These are phyloP conservation scores for Masticophis lateralis DNA, from an alignment of 2,797 vertebrate genomes.

Conservation along the genomic window DNA sequence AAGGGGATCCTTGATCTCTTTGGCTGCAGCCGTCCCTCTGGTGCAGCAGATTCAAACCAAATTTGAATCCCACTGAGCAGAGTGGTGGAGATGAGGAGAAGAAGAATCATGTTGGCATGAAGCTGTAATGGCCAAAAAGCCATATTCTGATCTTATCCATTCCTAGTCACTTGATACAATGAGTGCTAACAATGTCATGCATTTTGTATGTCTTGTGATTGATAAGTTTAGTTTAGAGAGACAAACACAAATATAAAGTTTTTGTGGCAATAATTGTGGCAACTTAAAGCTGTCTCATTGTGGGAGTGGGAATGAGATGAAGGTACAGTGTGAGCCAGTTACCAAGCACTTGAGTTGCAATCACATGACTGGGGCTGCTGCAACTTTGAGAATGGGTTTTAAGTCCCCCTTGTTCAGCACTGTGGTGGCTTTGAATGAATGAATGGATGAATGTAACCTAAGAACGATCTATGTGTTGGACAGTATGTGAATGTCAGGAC, in stretches of 20 bases:
- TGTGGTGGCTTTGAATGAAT: background rate
- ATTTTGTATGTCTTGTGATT: background rate
- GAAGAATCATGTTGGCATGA: background rate
- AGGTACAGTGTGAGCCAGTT: background rate
- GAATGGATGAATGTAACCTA: background rate
- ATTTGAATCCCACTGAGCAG: background rate
- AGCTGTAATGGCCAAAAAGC: background rate
- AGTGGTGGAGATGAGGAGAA: background rate
- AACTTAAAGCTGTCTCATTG: background rate
- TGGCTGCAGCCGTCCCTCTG: too few relatives aligned
- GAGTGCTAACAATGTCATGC: background rate
- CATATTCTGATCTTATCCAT: background rate
- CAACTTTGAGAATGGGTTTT: background rate
- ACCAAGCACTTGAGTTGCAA: background rate
- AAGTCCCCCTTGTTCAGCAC: background rate
- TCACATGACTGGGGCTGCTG: background rate
- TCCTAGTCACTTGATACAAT: background rate
- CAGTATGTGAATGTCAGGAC: too few relatives aligned
- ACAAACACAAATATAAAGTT: background rate
- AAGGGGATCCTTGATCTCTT: too few relatives aligned
- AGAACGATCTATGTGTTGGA: too few relatives aligned
- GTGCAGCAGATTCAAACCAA: too few relatives aligned
- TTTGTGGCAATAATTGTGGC: background rate
- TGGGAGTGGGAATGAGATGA: background rate
- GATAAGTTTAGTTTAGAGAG: background rate